Conservation (phyloP, 2,888 invertebrate genomes). For the Polyommatus iphigenia region DNA sequence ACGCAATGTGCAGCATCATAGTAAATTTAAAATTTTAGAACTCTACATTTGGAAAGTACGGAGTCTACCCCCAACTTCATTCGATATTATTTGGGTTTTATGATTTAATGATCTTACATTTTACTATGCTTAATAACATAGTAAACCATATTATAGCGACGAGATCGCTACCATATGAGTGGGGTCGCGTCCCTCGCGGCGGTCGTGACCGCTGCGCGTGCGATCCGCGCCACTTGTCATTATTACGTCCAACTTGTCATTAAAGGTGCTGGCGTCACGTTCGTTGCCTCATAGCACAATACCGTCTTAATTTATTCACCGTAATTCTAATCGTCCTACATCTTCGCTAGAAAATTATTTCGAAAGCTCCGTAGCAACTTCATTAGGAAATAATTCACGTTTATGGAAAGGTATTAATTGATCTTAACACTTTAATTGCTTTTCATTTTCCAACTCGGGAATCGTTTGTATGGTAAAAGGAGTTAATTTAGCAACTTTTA, state of each 20-base stretch:
- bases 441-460: not conserved
- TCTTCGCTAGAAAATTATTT: not conserved
- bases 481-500: conserved; percentile 17
- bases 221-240: conserved; percentile 70
- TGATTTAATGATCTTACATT: too few species aligned
- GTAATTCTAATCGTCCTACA: not conserved
- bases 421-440: conserved; percentile 21
- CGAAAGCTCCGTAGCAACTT: not conserved
- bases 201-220: conserved; percentile 73
- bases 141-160: conserved; percentile 23
- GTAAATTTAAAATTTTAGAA: too few species aligned
- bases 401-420: conserved; percentile 18
- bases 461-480: not conserved
- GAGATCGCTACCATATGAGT: conserved; percentile 44
- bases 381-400: not conserved
- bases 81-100: too few species aligned
- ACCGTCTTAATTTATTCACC: conserved; percentile 21
- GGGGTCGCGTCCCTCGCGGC: conserved; percentile 59
- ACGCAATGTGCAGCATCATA: too few species aligned
- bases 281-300: conserved; percentile 34
- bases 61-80: too few species aligned
- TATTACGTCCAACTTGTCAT: conserved; percentile 64
- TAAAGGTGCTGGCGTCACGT: conserved; percentile 42
- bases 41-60: too few species aligned
- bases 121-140: too few species aligned